Conservation (phyloP, 2,113 vertebrate genomes). For the Notothenia rossii region DNA sequence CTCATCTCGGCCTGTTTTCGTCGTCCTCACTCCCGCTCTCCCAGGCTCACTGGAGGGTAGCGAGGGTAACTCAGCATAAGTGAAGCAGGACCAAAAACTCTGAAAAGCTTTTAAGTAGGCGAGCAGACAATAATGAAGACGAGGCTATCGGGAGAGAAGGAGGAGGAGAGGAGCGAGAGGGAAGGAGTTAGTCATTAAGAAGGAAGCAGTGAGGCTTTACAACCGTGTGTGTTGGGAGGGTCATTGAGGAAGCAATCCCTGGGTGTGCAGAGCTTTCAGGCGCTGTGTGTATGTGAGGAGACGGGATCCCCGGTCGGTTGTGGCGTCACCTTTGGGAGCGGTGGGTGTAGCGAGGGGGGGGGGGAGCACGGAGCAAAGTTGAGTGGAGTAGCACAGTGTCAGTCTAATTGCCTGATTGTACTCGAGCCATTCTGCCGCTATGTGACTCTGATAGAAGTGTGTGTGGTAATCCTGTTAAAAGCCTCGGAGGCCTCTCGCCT, state of each 20-base stretch:
- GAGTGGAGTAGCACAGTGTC: constrained; percentile 52
- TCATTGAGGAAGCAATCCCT: constrained; percentile 53
- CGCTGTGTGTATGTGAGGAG: constrained; percentile 32
- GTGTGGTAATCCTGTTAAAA: constrained; percentile 71
- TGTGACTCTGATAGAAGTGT: neutral
- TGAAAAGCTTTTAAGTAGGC: constrained; percentile 76
- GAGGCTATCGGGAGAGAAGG: constrained; percentile 57
- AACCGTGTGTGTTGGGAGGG: neutral
- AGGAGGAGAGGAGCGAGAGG: constrained; percentile 44
- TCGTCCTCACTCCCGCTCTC: neutral
- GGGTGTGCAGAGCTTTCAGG: constrained; percentile 73
- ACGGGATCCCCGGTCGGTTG: constrained; percentile 24
- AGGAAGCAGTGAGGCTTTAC: constrained; percentile 27
- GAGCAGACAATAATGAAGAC: constrained; percentile 59
- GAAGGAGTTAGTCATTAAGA: constrained; percentile 65
- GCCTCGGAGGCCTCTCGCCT: constrained; percentile 63
- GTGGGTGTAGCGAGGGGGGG: constrained; percentile 7
- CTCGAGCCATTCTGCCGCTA: constrained; percentile 68
- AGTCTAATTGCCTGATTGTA: constrained; percentile 79
- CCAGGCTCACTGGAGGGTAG: constrained; percentile 43
- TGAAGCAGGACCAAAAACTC: constrained; percentile 38
- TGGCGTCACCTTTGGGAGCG: constrained; percentile 40
- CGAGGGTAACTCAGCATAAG: neutral
- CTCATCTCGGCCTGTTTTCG: neutral
- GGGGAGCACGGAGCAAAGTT: constrained; percentile 44